phyloP scores from a whole-genome alignment of 1,140 invertebrate genomes.

The Araneus ventricosus region DNA sequence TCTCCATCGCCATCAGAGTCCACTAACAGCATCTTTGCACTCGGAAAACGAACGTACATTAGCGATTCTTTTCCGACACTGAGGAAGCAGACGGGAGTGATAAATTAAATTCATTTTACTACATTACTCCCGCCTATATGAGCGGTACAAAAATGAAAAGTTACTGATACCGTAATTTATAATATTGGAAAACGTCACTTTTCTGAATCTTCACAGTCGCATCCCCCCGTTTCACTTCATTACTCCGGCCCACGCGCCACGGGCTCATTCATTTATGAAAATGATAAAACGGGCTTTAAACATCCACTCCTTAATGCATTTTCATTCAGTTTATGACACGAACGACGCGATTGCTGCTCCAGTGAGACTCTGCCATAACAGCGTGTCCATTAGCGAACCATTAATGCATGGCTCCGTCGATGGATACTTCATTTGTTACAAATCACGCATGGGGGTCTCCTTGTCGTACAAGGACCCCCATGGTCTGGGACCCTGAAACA shows the following conservation, averaged over 20 bases:
- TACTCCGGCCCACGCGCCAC: slow-evolving; percentile 27
- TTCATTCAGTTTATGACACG: slow-evolving; percentile 62
- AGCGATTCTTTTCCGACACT: not conserved
- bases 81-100: not conserved
- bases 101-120: slow-evolving; percentile 48
- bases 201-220: slow-evolving; percentile 2
- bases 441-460: slow-evolving; percentile 68
- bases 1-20: no score
- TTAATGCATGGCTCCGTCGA: slow-evolving; percentile 53
- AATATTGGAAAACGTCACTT: slow-evolving; percentile 41
- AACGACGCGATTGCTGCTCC: slow-evolving; percentile 1
- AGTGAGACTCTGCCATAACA: slow-evolving; percentile 24
- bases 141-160: slow-evolving; percentile 39
- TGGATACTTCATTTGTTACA: slow-evolving; percentile 75
- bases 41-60: no score
- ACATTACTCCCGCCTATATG: not conserved
- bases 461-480: slow-evolving; percentile 66
- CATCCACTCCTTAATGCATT: slow-evolving; percentile 66
- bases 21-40: no score
- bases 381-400: slow-evolving; percentile 61
- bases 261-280: slow-evolving; percentile 69
- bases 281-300: slow-evolving; percentile 75
- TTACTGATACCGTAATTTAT: slow-evolving; percentile 44
- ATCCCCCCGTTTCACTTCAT: slow-evolving; percentile 39
- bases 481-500: slow-evolving; percentile 38